Evolutionary conservation across 2,113 vertebrate species (phyloP).

Genomic region (Neodon shergylaensis): DNA sequence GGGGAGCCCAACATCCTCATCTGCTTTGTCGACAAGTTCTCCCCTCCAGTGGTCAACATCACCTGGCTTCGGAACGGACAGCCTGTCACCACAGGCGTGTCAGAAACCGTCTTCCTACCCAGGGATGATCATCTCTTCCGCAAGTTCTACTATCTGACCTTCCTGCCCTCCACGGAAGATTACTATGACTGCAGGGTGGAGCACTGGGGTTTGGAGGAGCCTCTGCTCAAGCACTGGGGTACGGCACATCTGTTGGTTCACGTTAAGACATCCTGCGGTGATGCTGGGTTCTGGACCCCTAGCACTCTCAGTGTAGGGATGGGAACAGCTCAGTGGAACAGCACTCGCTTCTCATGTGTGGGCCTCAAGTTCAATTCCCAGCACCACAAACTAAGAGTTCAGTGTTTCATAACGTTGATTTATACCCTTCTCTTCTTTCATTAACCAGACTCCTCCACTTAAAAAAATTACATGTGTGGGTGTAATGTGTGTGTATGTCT

Average conservation of each 20-base stretch:
- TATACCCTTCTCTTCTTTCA: neutral
- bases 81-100: conserved; percentile 74
- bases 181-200: conserved; percentile 81
- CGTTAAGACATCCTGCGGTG: neutral
- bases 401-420: neutral
- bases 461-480: neutral
- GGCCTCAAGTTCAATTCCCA: neutral
- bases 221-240: conserved; percentile 81
- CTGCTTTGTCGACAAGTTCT: conserved; percentile 85
- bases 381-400: neutral
- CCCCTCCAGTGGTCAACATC: conserved; percentile 83
- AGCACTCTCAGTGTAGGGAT: too few relatives aligned
- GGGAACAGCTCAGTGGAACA: neutral
- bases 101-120: conserved; percentile 77
- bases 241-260: neutral
- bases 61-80: conserved; percentile 85
- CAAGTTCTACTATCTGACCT: conserved; percentile 81
- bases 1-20: conserved; percentile 83
- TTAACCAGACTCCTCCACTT: fast-evolving
- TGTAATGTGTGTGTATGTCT: neutral
- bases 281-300: neutral
- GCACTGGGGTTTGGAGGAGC: conserved; percentile 49
- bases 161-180: conserved; percentile 73
- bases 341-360: too few relatives aligned
- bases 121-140: conserved; percentile 80